Evolutionary conservation across 2,113 vertebrate genomes (phyloP).

Genomic region (Peromyscus californicus): DNA sequence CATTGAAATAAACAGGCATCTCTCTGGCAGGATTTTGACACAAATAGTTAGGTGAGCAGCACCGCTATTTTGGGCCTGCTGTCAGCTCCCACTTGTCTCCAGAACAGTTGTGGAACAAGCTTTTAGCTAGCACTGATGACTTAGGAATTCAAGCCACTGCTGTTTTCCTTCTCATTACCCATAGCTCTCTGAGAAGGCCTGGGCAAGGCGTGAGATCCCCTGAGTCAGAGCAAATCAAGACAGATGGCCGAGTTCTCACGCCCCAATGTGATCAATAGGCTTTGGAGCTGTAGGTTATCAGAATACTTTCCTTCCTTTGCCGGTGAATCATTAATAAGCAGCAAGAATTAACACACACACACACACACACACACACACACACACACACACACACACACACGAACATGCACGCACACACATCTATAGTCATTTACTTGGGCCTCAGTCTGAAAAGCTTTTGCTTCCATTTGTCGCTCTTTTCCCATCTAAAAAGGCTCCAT

Average conservation of each 20-base stretch:
- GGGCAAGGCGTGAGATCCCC: not conserved
- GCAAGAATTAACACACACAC: not conserved
- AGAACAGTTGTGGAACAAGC: constrained; percentile 15
- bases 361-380: not conserved
- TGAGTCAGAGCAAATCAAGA: not conserved
- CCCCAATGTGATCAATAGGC: not conserved
- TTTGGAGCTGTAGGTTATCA: not conserved
- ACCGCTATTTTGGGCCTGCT: constrained; percentile 48
- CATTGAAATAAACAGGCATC: constrained; percentile 50
- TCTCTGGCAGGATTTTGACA: constrained; percentile 56
- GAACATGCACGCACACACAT: not conserved
- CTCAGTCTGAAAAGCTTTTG: constrained; percentile 30
- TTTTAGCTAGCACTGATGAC: not conserved
- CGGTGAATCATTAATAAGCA: not conserved
- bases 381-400: not conserved
- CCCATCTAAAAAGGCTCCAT: not conserved
- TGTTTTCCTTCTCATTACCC: not conserved
- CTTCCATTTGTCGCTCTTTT: constrained; percentile 9
- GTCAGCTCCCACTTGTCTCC: constrained; percentile 66
- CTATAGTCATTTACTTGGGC: constrained; percentile 42
- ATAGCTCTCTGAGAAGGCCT: not conserved
- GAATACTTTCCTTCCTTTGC: not conserved
- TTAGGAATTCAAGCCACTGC: constrained; percentile 50
- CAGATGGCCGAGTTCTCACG: not conserved
- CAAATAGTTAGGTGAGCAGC: constrained; percentile 41